Conservation (phyloP, 2,113 vertebrate genomes). For the Felis chaus region DNA sequence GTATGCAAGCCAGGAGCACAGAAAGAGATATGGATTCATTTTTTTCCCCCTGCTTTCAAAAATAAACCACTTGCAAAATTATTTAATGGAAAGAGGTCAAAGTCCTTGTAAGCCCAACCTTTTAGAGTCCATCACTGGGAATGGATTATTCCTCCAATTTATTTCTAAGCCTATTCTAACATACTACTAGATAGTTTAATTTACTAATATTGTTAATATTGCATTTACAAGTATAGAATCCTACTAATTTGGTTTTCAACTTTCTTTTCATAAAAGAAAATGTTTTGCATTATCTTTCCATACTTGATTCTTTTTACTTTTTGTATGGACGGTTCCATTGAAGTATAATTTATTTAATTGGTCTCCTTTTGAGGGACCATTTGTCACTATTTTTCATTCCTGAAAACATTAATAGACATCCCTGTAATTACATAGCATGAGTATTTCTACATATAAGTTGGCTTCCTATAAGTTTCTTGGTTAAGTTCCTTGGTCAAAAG, state of each 20-base stretch:
- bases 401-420: background rate
- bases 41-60: background rate
- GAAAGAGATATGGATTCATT: background rate
- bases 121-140: background rate
- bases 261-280: background rate
- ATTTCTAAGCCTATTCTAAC: background rate
- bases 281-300: background rate
- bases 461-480: background rate
- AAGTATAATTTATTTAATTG: background rate
- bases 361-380: background rate
- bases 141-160: background rate
- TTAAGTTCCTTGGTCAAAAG: background rate
- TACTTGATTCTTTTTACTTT: background rate
- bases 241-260: background rate
- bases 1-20: background rate
- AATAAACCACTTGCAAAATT: background rate
- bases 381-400: background rate
- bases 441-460: background rate
- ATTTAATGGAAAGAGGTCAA: background rate
- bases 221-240: background rate
- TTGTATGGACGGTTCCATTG: background rate
- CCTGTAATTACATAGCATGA: background rate
- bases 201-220: background rate
- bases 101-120: background rate
- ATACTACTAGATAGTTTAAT: background rate